Evolutionary conservation across 2,113 vertebrate species (phyloP).

Genomic region (Colaptes auratus): DNA sequence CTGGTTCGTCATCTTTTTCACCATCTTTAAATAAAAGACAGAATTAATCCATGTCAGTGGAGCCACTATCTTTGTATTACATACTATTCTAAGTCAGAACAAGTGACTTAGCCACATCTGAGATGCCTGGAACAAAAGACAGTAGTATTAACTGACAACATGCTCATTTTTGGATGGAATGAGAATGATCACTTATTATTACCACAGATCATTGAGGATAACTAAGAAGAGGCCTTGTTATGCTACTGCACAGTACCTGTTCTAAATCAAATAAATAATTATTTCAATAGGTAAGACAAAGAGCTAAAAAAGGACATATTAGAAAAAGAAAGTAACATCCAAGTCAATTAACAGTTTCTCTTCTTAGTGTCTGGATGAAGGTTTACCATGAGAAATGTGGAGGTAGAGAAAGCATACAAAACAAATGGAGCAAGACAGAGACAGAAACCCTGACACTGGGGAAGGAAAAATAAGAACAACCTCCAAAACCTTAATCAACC

Average conservation of each 20-base stretch:
- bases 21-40: slow-evolving; percentile 82
- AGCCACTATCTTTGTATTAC: neutral
- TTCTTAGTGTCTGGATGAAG: neutral
- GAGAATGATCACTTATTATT: neutral
- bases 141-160: neutral
- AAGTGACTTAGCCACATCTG: neutral
- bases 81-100: neutral
- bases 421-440: neutral
- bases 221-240: neutral
- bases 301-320: neutral
- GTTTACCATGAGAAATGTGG: neutral
- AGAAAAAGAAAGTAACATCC: neutral
- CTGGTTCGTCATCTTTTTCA: slow-evolving; percentile 74
- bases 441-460: neutral
- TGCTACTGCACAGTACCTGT: neutral
- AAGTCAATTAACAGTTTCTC: neutral
- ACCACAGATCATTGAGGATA: neutral
- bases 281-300: neutral
- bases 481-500: too few species aligned
- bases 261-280: neutral
- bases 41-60: slow-evolving; percentile 35
- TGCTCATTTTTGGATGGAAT: neutral
- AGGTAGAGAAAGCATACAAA: neutral
- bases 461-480: neutral
- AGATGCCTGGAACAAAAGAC: neutral